These are phyloP conservation scores for Anolis apletophallus DNA, from an alignment of 2,797 vertebrate species.

Conservation along the genomic window DNA sequence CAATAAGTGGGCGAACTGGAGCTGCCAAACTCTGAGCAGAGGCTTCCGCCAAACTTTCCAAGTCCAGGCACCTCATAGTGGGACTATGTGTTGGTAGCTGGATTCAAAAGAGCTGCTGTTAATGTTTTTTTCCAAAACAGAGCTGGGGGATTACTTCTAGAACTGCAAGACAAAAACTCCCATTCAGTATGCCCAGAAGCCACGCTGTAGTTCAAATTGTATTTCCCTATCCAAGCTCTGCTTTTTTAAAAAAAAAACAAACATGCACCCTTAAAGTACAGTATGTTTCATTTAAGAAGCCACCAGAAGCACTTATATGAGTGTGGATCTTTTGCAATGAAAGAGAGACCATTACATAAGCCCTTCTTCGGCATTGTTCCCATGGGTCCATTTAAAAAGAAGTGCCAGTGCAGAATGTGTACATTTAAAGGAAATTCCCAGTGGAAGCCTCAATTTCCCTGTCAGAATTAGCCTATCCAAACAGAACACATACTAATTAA, in stretches of 20 bases:
- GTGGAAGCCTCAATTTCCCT: neutral
- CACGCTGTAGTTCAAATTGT: too few relatives aligned
- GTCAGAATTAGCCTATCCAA: neutral
- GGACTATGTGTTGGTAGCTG: accelerated
- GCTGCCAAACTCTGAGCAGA: accelerated
- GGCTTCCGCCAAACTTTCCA: neutral
- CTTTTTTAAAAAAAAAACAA: too few relatives aligned
- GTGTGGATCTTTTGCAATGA: neutral
- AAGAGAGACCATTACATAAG: neutral
- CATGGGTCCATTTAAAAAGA: too few relatives aligned
- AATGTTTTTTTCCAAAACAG: neutral
- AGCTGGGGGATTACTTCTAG: too few relatives aligned
- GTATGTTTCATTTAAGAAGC: neutral
- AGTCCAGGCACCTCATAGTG: neutral
- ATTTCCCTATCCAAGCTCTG: too few relatives aligned
- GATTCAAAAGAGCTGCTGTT: neutral
- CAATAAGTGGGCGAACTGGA: neutral
- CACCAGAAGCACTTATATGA: neutral
- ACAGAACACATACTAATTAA: too few relatives aligned
- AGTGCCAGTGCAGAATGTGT: too few relatives aligned
- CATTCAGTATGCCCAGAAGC: too few relatives aligned
- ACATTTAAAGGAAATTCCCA: neutral
- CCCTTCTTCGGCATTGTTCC: neutral
- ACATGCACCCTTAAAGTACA: neutral
- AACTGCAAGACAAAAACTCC: too few relatives aligned